Evolutionary conservation across 2,797 vertebrate species (phyloP), one percentile per base, ranked within the genome.

Genomic region (Dallia pectoralis): DNA sequence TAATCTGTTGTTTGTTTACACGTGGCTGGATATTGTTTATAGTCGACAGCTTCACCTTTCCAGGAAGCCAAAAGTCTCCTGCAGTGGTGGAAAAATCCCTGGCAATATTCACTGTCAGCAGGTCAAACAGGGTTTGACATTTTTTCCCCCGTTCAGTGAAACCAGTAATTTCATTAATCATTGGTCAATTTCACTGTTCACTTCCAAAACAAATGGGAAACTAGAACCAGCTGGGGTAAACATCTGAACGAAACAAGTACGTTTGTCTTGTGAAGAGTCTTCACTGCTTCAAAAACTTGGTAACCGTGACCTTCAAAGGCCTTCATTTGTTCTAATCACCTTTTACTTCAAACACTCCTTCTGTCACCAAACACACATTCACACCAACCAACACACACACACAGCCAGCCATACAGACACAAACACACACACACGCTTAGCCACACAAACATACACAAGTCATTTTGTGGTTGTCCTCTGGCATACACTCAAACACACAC

Each of bases 261-360:
- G 6, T 40, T 40, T 40, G 36, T 6, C 36, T n/a, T n/a, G 6
- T 36, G 33, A 36, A 36, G 33, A 36, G 3, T 36, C 3, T 36
- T 36, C 33, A 36, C 5, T 5, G 36, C 36, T 40, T 36, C 49
- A 22, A 53, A 53, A 22, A 9, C n/a, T n/a, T n/a, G 15, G 9
- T 49, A 18, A 15, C 48, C 16, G 6, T 53, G 49, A 53, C 48
- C 16, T 51, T 15, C 22, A 11, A 22, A 27, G 59, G 15, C 12
- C 22, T 16, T 4, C 4, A 3, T 27, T 30, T 14, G 66, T 48
- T 40, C 36, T 80, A 79, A 84, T 65, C 74, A 44, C 74, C 63
- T 66, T 69, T 88, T 85, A 77, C 82, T 74, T 81, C 85, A 85
- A 87, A 84, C 88, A 79, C 86, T 87, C 29, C 73, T 69, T 53